Evolutionary conservation across 1,140 invertebrate genomes (phyloP), one percentile per base, ranked within the genome.

Genomic region (Hyphantria cunea): DNA sequence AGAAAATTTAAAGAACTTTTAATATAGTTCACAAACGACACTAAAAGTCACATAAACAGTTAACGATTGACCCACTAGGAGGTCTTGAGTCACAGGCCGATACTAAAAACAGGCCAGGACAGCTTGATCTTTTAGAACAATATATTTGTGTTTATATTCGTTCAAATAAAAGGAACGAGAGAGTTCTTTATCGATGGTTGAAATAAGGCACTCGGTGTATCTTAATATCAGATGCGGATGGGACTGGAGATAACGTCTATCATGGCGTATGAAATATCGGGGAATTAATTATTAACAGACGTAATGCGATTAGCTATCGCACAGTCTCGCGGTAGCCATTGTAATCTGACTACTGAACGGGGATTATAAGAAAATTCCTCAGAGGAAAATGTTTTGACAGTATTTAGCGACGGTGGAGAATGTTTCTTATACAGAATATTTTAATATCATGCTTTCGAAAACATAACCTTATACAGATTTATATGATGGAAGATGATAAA

Each of bases 31-130:
- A 72, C 66, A 72, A 70, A 60, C 59, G 59, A 47, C 65, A 78
- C 74, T 78, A 78, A 80, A 80, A 84, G 73, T 66, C 70, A 71
- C 64, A 79, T 78, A 76, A 81, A 78, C 70, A 66, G 68, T 76
- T 78, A 81, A 76, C 72, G 72, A 66, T 70, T 74, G 66, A 56
- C 70, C 74, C 70, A 72, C 68, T 68, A 76, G 71, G 72, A 72
- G 75, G 74, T 76, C 71, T 52, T n/a, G 41, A 61, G 64, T 64
- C 66, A 56, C 66, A 44, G 60, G 50, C 33, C 62, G 73, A 68
- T 68, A 66, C 47, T 72, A 72, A 73, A 76, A 66, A 51, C 13
- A 47, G 15, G 12, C 74, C 68, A 71, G 12, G 51, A 6, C 59
- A 59, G 37, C 15, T 61, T 56, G 66, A 68, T 12, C 71, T 42